Percentiles rank a stretch among this genome's conserved stretches.
These are phyloP conservation scores for Chironex yamaguchii DNA, from an alignment of 30 jellyfish, hydroid and myxozoan species.

Conservation along the genomic window DNA sequence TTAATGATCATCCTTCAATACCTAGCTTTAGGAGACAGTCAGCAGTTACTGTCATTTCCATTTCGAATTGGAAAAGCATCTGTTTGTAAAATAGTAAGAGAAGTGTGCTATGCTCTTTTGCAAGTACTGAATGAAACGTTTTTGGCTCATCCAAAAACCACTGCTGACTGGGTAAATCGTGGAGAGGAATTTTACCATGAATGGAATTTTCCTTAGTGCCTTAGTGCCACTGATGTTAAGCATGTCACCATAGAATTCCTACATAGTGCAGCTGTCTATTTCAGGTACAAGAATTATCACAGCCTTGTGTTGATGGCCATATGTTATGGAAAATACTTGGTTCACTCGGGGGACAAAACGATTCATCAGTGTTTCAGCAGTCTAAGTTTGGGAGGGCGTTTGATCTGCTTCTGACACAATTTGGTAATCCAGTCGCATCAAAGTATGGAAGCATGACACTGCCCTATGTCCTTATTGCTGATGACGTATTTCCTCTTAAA, in stretches of 20 bases:
- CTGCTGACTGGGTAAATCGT: constrained; percentile 24
- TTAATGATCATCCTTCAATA: constrained; percentile 26
- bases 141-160: background rate
- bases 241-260: constrained; percentile 40
- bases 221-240: constrained; percentile 60
- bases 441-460: constrained; percentile 1
- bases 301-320: constrained; percentile 63
- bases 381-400: constrained; percentile 32
- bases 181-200: constrained; percentile 22
- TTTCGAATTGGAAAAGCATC: constrained; percentile 40
- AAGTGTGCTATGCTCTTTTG: constrained; percentile 27
- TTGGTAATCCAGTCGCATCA: constrained; percentile 36
- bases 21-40: constrained; percentile 66
- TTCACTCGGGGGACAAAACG: constrained; percentile 45
- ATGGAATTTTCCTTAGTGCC: constrained; percentile 39
- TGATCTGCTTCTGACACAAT: constrained; percentile 21
- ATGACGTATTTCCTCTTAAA: constrained; percentile 64
- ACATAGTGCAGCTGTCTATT: constrained; percentile 28
- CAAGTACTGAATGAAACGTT: constrained; percentile 7
- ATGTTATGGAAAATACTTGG: constrained; percentile 63
- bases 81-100: constrained; percentile 23
- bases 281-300: constrained; percentile 34
- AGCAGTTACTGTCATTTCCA: constrained; percentile 23
- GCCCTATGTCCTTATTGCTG: constrained; percentile 67
- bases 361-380: constrained; percentile 45